Base-by-base conservation (phyloP, 1,140 invertebrate genomes). In the Drosophila burlai region DNA sequence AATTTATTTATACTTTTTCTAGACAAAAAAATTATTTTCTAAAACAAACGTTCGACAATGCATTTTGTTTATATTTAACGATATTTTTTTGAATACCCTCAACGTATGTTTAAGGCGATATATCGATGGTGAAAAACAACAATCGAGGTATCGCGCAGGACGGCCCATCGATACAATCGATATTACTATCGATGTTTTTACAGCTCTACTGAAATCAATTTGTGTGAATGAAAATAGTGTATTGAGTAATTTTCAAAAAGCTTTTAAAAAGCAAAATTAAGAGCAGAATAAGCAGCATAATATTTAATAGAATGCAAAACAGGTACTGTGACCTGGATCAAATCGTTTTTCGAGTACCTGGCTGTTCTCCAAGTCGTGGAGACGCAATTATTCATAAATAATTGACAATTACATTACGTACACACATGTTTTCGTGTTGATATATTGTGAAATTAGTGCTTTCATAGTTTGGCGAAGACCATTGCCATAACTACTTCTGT, bases 271-370 rank as follows among this genome's bases (percentile, higher is more conserved):
- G 47, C 47, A 54, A 24, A 6, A 21, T 67, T 38, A 66, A 66
- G 54, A 29, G 26, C 55, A 45, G 16, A 60, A 31, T 69, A 55
- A 26, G 31, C 15, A 45, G 63, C 47, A 31, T 55, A 29, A 46
- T 40, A 54, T 67, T 68, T 16, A 55, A 68, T 46, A 71, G 67
- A 71, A 71, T 71, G 67, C 67, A 24, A 68, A 68, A 55, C n/a
- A 71, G 67, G 67, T 71, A 71, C 7, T n/a, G 15, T 8, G 16
- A 18, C 31, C 18, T 4, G 8, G n/a, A 18, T 29, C 2, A 40
- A 29, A 1, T 15, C 15, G 2, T n/a, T 5, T 36, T 46, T 55
- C 2, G 3, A 7, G 24, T 26, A 13, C 31, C n/a, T 18, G 55
- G 8, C 16, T 45, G 29, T 21, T 38, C 9, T 40, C 13, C 31